Evolutionary conservation across 1,140 invertebrate genomes (phyloP).

Genomic region (Bombus confusus): DNA sequence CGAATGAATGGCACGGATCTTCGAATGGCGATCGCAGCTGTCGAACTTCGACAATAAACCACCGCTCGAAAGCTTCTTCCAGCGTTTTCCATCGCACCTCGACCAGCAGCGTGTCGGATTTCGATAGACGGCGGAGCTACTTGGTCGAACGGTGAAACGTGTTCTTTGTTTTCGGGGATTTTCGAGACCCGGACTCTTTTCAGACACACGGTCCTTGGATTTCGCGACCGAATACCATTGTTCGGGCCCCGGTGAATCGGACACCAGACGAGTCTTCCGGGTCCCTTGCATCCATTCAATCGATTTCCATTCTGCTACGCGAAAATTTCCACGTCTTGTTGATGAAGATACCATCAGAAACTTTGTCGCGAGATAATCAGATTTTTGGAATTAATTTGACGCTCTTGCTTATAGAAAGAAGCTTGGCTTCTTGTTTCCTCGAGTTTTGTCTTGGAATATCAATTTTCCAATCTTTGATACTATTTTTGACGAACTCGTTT

Average conservation of each 20-base stretch:
- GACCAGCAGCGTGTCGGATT: slow-evolving; percentile 38
- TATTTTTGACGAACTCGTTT: no score
- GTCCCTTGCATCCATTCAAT: not conserved
- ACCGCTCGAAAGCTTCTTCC: slow-evolving; percentile 14
- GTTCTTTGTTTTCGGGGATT: slow-evolving; percentile 42
- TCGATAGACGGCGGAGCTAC: slow-evolving; percentile 33
- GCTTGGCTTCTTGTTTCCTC: not conserved
- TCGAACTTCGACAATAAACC: slow-evolving; percentile 30
- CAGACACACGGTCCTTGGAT: slow-evolving; percentile 4
- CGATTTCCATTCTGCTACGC: not conserved
- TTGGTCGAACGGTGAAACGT: slow-evolving; percentile 5
- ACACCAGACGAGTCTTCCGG: not conserved
- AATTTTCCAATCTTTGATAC: not conserved
- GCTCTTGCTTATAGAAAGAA: no score
- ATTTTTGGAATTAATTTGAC: not conserved
- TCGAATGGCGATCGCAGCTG: slow-evolving; percentile 42
- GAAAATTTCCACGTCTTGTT: not conserved
- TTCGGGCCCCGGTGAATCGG: slow-evolving; percentile 3
- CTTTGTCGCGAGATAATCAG: not conserved
- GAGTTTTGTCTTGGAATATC: not conserved
- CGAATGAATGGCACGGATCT: slow-evolving; percentile 15
- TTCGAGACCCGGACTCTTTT: not conserved
- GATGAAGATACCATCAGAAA: not conserved
- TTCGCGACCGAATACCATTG: slow-evolving; percentile 12
- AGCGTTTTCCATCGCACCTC: slow-evolving; percentile 30